These are phyloP conservation scores for Cliona cf. orientalis DNA, from an alignment of 37 sponge, comb jelly and placozoan genomes.

Conservation along the genomic window DNA sequence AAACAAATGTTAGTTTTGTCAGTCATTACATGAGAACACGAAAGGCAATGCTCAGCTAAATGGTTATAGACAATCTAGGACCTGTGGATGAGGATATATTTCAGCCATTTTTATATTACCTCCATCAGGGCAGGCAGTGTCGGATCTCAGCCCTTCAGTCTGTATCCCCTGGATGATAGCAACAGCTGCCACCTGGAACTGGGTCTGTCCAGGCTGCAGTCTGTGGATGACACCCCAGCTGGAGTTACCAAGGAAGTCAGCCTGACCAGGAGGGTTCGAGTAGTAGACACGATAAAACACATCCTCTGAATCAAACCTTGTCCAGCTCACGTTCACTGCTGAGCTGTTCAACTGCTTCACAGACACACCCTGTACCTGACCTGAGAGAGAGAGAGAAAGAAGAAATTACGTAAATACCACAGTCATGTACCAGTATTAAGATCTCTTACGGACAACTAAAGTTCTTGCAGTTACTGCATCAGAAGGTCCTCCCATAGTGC, in stretches of 20 bases:
- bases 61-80: too few species aligned
- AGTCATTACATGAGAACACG: too few species aligned
- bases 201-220: constrained; percentile 13
- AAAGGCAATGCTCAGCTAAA: too few species aligned
- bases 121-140: too few species aligned
- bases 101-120: too few species aligned
- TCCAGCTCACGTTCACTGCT: constrained; percentile 48
- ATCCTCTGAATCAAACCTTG: constrained; percentile 2
- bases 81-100: too few species aligned
- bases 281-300: constrained; percentile 47
- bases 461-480: too few species aligned
- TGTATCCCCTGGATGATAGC: constrained; percentile 15
- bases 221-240: constrained; percentile 17
- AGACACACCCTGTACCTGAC: constrained; percentile 11
- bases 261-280: neutral
- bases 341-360: neutral
- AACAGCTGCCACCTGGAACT: constrained; percentile 39
- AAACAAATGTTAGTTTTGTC: too few species aligned
- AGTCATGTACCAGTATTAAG: too few species aligned
- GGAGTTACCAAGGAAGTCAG: neutral
- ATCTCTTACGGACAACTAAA: too few species aligned
- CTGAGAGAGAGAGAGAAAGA: neutral
- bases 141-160: constrained; percentile 6
- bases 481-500: constrained; percentile 4
- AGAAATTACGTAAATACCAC: too few species aligned